A percentile compares a stretch with the other conserved stretches of the same genome.
phyloP scores from a whole-genome alignment of 2,113 vertebrate species.

The Hiodon tergisus region DNA sequence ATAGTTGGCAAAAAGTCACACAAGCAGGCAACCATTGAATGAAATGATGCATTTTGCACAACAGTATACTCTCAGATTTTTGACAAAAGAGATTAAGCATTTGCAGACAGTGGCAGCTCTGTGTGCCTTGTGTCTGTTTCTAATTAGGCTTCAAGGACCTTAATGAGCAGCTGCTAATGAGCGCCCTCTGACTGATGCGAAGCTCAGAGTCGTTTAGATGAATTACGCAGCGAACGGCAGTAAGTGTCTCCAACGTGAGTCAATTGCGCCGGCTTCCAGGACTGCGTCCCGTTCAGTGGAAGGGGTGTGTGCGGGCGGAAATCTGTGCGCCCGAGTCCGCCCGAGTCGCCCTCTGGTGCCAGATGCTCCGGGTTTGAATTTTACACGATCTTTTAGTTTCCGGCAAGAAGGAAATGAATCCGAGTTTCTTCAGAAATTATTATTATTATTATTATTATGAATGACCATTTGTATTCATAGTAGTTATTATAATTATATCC shows the following conservation, averaged over 20 bases:
- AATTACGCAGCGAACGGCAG: slow-evolving; percentile 12
- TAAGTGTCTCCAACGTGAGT: background rate
- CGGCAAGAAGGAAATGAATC: background rate
- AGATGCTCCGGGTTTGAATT: background rate
- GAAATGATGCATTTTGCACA: background rate
- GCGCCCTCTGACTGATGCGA: slow-evolving; percentile 12
- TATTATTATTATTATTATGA: too few species aligned
- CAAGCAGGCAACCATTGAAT: background rate
- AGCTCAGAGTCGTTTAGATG: slow-evolving; percentile 15
- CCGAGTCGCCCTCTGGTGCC: too few species aligned
- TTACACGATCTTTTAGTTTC: too few species aligned
- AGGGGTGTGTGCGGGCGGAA: background rate
- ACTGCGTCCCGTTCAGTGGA: background rate
- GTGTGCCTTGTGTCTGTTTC: slow-evolving; percentile 44
- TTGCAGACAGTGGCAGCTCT: slow-evolving; percentile 17
- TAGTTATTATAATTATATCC: too few species aligned
- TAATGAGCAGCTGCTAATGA: slow-evolving; percentile 43
- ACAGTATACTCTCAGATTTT: background rate
- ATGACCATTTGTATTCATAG: too few species aligned
- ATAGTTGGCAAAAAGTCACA: background rate
- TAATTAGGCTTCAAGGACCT: slow-evolving; percentile 59
- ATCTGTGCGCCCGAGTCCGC: background rate
- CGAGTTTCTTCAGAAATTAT: background rate
- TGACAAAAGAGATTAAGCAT: background rate
- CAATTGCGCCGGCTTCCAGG: background rate